Conservation (phyloP, 2,113 vertebrate species). For the Struthio camelus region DNA sequence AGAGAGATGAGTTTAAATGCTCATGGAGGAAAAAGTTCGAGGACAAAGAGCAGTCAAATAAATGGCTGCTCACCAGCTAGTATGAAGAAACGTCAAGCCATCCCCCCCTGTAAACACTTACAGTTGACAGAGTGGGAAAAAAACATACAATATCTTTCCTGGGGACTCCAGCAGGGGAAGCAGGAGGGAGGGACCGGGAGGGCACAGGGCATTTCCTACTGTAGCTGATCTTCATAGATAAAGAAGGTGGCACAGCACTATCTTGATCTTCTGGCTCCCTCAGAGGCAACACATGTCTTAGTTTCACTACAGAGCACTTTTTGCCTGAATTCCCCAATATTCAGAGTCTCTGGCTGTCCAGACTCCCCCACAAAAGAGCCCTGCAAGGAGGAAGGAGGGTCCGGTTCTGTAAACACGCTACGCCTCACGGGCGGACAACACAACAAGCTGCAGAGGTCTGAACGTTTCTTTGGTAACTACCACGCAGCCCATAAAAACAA, state of each 20-base stretch:
- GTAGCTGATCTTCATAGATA: neutral
- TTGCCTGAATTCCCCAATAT: neutral
- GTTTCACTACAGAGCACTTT: fast-evolving
- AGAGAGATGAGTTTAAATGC: neutral
- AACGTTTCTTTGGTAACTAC: neutral
- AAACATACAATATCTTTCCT: neutral
- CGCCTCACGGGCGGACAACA: fast-evolving
- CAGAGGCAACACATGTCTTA: fast-evolving
- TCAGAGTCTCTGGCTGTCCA: neutral
- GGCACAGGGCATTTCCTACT: neutral
- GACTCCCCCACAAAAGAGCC: neutral
- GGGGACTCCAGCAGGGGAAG: neutral
- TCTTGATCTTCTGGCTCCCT: neutral
- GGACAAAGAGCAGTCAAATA: neutral
- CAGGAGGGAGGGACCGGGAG: neutral
- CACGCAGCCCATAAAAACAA: fast-evolving
- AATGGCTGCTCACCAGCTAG: neutral
- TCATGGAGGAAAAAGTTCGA: neutral
- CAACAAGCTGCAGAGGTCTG: neutral
- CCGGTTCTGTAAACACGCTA: fast-evolving
- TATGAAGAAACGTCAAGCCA: neutral
- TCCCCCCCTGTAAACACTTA: neutral
- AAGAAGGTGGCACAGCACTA: neutral
- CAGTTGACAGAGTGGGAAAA: too few relatives aligned
- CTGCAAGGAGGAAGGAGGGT: fast-evolving